Evolutionary conservation across 92 coral and sea anemone genomes (phyloP).

Genomic region (Zoanthus solanderi): DNA sequence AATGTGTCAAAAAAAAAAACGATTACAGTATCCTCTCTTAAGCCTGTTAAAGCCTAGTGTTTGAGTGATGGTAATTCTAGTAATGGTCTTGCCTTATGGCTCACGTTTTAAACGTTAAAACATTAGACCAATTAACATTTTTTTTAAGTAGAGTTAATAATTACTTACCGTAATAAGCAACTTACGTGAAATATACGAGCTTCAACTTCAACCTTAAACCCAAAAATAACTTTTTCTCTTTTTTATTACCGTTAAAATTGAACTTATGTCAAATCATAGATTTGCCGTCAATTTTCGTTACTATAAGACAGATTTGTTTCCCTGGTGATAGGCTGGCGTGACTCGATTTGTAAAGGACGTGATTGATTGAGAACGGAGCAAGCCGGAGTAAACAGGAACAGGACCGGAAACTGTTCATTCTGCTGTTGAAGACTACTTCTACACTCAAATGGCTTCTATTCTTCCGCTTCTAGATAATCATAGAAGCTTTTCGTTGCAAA

Average conservation of each 20-base stretch:
- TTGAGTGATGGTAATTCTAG: not conserved
- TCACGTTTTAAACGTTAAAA: not conserved
- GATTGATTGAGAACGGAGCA: not conserved
- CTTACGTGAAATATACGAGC: not conserved
- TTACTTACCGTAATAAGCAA: not conserved
- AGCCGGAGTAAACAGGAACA: conserved; percentile 5
- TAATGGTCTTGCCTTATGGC: not conserved
- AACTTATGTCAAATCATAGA: not conserved
- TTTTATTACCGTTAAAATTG: not conserved
- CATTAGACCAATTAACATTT: not conserved
- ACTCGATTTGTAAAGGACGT: not conserved
- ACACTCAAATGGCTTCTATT: conserved; percentile 15
- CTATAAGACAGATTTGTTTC: not conserved
- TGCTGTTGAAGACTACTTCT: conserved; percentile 2
- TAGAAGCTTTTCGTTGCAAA: not conserved
- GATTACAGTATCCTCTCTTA: not conserved
- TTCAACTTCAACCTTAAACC: not conserved
- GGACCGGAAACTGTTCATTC: conserved; percentile 29
- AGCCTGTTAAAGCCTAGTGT: not conserved
- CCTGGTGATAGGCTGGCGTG: not conserved
- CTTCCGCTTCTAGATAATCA: conserved; percentile 37
- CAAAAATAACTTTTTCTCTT: not conserved
- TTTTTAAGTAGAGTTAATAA: not conserved
- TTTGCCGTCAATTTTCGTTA: not conserved
- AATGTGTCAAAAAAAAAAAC: not conserved